Evolutionary conservation across 2,797 vertebrate genomes (phyloP).

Genomic region (Cercopithecus diana): DNA sequence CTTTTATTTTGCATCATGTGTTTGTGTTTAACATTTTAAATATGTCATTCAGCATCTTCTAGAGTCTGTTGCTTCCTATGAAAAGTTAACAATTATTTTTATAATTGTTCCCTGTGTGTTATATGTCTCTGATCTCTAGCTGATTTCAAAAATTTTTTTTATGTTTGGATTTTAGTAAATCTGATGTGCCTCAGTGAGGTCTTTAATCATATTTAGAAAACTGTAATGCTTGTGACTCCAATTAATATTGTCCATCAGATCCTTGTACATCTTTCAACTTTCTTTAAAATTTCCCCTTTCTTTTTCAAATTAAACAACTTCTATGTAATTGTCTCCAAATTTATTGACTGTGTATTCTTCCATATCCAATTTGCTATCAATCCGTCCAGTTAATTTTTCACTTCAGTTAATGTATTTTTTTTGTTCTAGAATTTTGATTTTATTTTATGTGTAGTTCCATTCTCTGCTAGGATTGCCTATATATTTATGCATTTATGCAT

Average conservation of each 20-base stretch:
- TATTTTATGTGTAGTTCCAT: not conserved
- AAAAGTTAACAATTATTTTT: not conserved
- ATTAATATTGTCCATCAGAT: not conserved
- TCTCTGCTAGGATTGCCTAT: not conserved
- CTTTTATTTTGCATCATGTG: not conserved
- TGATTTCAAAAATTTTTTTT: not conserved
- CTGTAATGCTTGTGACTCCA: not conserved
- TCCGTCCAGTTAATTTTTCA: not conserved
- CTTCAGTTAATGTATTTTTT: not conserved
- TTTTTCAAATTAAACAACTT: not conserved
- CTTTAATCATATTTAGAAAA: not conserved
- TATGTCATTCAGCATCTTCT: not conserved
- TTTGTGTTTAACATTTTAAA: not conserved
- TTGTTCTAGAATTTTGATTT: constrained; percentile 2
- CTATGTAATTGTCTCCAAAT: not conserved
- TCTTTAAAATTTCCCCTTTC: not conserved
- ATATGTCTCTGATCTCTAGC: not conserved
- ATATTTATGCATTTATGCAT: not conserved
- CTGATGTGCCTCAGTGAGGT: not conserved
- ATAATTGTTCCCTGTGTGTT: not conserved
- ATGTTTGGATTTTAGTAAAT: not conserved
- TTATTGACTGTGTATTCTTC: not conserved
- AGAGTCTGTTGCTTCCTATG: not conserved
- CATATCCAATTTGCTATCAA: not conserved
- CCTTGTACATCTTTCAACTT: not conserved